Conservation (phyloP, 2,797 vertebrate species). For the Tachyglossus aculeatus region DNA sequence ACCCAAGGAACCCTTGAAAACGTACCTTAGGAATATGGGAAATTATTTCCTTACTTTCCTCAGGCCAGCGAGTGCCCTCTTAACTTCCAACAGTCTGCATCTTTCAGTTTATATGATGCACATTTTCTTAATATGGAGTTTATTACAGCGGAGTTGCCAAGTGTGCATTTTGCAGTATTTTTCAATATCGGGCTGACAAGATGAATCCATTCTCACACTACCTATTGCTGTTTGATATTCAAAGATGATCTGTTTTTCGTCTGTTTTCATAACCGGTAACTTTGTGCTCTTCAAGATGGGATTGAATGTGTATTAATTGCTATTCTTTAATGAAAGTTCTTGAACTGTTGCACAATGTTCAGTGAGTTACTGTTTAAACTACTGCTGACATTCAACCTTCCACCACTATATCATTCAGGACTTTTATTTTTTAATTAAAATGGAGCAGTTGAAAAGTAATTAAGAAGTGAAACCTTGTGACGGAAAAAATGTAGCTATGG, state of each 20-base stretch:
- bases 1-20: too few species aligned
- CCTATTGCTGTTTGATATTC: constrained; percentile 5
- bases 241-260: constrained; percentile 4
- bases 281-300: constrained; percentile 17
- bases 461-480: constrained; percentile 45
- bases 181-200: too few species aligned
- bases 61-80: too few species aligned
- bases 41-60: too few species aligned
- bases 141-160: too few species aligned
- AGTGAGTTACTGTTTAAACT: constrained; percentile 50
- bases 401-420: constrained; percentile 46
- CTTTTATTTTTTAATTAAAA: constrained; percentile 42
- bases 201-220: too few species aligned
- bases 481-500: constrained; percentile 18
- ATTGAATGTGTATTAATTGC: not conserved
- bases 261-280: too few species aligned
- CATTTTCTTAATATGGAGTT: too few species aligned
- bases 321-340: constrained; percentile 42
- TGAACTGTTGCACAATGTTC: constrained; percentile 48
- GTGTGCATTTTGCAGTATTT: too few species aligned
- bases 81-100: too few species aligned
- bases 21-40: too few species aligned
- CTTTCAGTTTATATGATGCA: too few species aligned
- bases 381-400: constrained; percentile 49
- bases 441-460: constrained; percentile 46